Evolutionary conservation across 1,140 invertebrate species (phyloP), one percentile per base, ranked within the genome.

Genomic region (Lordiphosa collinella): DNA sequence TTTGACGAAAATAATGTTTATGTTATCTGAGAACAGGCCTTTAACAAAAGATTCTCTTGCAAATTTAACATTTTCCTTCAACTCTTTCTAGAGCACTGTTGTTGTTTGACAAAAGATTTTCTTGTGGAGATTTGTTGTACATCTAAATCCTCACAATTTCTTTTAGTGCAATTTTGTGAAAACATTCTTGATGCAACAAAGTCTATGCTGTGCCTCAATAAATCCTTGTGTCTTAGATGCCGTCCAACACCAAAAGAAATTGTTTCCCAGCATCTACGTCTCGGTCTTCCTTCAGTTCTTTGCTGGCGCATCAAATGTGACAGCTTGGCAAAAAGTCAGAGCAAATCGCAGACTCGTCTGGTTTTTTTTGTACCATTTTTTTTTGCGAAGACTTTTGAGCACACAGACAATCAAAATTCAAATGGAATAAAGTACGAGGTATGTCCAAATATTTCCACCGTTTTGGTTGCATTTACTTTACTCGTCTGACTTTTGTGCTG

Each of bases 381-480:
- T 54, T 46, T 41, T 43, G 51, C 61, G 65, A 43, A 40, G 63
- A 5, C 22, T 25, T 25, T 25, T 25, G 53, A 56, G 52, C 50
- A 69, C 36, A 68, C 69, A 80, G 40, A 74, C 75, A 74, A 74
- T 74, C 75, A 80, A 75, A 82, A 74, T 65, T 74, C 75, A 80
- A 80, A 80, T 80, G 53, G 61, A 57, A 75, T 57, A 70, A 31
- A 44, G 54, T 64, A 68, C 50, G 50, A 64, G 71, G 56, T 61
- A 48, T 61, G 46, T 40, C 32, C 46, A 4, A 82, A 82, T 73
- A 82, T 76, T 76, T 62, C 73, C 60, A 50, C 43, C 48, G 60
- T 71, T 75, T 47, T 70, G 36, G 55, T 62, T 76, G 71, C 76
- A 68, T 60, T 75, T 71, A 57, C 60, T 16, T n/a, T n/a, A n/a